Evolutionary conservation across 2,113 vertebrate genomes (phyloP).

Genomic region (Elephantulus edwardii): DNA sequence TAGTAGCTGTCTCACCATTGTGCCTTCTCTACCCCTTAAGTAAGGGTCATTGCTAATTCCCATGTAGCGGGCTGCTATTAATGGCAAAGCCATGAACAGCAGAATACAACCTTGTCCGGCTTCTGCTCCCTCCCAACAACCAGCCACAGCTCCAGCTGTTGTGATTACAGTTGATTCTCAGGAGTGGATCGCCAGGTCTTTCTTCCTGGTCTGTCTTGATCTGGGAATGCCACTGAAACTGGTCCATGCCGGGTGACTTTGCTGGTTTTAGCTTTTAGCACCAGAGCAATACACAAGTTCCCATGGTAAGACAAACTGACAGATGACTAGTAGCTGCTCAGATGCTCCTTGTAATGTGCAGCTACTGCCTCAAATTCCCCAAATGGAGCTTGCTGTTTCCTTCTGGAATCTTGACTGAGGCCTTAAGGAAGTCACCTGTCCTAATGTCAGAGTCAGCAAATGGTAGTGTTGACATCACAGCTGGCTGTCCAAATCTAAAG

Average conservation of each 20-base stretch:
- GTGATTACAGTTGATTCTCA: neutral
- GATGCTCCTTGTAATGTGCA: neutral
- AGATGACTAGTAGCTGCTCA: neutral
- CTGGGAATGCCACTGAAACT: neutral
- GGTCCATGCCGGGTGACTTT: neutral
- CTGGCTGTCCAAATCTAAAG: accelerated
- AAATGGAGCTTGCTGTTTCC: accelerated
- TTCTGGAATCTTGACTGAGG: neutral
- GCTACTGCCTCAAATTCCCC: neutral
- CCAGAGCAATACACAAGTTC: neutral
- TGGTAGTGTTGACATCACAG: neutral
- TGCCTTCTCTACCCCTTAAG: neutral
- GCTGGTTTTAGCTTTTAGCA: neutral
- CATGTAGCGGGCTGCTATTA: neutral
- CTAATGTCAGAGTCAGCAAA: neutral
- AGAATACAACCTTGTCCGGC: neutral
- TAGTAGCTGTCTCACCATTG: neutral
- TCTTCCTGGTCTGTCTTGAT: neutral
- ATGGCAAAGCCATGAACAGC: neutral
- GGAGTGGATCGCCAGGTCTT: neutral
- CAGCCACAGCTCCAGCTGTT: neutral
- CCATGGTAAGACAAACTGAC: neutral
- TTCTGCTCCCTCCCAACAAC: neutral
- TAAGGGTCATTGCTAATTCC: neutral
- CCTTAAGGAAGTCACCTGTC: accelerated